A percentile compares a stretch with the other conserved stretches of the same genome.
Evolutionary conservation across 1,140 invertebrate genomes (phyloP).

Genomic region (Diorhabda sublineata): DNA sequence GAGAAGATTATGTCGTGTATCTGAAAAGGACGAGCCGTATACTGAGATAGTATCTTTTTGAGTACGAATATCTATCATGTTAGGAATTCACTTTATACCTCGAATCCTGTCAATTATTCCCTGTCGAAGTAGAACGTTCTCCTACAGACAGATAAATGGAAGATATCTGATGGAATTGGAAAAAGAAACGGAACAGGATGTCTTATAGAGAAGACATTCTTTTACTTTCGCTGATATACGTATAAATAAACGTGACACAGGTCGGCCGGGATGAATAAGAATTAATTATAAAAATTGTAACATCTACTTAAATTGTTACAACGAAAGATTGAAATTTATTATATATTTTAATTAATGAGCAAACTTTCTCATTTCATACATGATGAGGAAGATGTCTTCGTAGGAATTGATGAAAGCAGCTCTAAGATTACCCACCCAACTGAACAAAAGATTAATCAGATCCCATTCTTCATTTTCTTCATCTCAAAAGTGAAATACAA

Average conservation of each 20-base stretch:
- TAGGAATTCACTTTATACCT: slow-evolving; percentile 35
- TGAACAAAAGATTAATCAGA: too few species aligned
- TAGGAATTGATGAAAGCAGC: too few species aligned
- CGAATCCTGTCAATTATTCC: slow-evolving; percentile 36
- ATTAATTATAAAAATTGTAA: too few species aligned
- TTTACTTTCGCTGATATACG: slow-evolving; percentile 3
- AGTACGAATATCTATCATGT: slow-evolving; percentile 31
- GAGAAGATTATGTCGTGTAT: slow-evolving; percentile 6
- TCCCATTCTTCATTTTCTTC: too few species aligned
- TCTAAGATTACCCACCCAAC: too few species aligned
- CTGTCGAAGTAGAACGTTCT: slow-evolving; percentile 29
- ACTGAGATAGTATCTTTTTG: slow-evolving; percentile 21
- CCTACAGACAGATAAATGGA: slow-evolving; percentile 34
- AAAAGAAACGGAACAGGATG: slow-evolving; percentile 22
- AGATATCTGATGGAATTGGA: slow-evolving; percentile 30
- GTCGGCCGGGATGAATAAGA: neutral
- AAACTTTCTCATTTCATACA: too few species aligned
- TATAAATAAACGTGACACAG: slow-evolving; percentile 13
- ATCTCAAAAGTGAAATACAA: too few species aligned
- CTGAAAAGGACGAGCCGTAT: neutral
- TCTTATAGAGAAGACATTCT: slow-evolving; percentile 24
- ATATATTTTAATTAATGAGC: too few species aligned
- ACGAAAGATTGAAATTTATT: too few species aligned
- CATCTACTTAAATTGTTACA: too few species aligned
- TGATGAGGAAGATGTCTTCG: too few species aligned